Percentiles rank a stretch among this genome's conserved stretches.
phyloP scores from a whole-genome alignment of 1,140 invertebrate genomes.

The Delia radicum region DNA sequence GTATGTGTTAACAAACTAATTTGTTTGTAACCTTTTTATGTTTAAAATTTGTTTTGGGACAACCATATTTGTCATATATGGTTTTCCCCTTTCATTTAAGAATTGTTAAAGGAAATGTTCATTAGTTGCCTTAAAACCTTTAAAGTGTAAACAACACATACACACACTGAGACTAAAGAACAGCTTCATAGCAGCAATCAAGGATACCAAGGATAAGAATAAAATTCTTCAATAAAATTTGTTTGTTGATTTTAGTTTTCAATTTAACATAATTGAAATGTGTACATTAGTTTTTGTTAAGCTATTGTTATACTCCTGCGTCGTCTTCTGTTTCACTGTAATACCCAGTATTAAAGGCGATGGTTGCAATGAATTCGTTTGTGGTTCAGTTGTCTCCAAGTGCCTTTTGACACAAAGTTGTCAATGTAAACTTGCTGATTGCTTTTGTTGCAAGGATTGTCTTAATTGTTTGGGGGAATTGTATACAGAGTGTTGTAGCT shows the following conservation, averaged over 20 bases:
- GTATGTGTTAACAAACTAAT: background rate
- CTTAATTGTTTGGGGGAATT: conserved; percentile 83
- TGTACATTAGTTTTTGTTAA: background rate
- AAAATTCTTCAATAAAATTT: background rate
- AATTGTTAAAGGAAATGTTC: background rate
- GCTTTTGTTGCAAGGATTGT: conserved; percentile 90
- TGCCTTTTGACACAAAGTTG: conserved; percentile 94
- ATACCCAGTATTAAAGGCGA: conserved; percentile 32
- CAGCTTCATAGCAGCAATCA: background rate
- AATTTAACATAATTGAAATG: background rate
- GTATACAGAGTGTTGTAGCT: conserved; percentile 91
- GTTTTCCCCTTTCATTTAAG: background rate
- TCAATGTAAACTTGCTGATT: conserved; percentile 88
- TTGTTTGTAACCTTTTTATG: conserved; percentile 1
- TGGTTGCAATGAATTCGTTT: conserved; percentile 51
- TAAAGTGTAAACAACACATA: background rate
- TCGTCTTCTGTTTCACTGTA: background rate
- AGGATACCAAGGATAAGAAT: background rate
- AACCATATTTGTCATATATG: background rate
- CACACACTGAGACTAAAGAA: background rate
- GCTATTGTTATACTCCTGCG: background rate
- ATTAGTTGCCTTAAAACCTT: background rate
- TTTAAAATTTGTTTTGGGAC: too few relatives aligned
- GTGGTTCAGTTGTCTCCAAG: conserved; percentile 85
- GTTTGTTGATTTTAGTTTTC: background rate